Evolutionary conservation across 1,140 invertebrate species (phyloP).

Genomic region (Cotesia glomerata): DNA sequence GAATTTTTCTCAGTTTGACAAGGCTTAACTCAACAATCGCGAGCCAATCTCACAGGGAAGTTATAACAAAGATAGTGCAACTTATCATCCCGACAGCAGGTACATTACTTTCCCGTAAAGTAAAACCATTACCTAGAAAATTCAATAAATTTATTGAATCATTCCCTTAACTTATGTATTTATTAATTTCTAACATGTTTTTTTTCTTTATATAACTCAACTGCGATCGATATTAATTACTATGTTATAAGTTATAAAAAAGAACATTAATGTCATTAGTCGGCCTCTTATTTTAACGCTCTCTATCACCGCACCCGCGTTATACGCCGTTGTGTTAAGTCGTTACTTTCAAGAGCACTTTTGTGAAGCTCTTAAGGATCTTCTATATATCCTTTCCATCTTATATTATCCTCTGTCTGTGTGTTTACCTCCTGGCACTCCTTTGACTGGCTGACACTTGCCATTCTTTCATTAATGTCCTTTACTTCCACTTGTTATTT

Average conservation of each 20-base stretch:
- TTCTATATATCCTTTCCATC: neutral
- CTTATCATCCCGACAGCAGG: neutral
- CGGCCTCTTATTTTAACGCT: neutral
- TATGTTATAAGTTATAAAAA: too few species aligned
- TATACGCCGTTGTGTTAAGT: neutral
- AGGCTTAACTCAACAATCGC: neutral
- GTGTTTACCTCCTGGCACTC: neutral
- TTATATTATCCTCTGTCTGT: too few species aligned
- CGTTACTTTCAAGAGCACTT: neutral
- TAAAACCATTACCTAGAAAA: neutral
- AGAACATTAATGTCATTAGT: too few species aligned
- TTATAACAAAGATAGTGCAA: neutral
- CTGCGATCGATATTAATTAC: too few species aligned
- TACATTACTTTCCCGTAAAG: neutral
- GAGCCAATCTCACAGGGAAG: neutral
- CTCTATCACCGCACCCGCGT: neutral
- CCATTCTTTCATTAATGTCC: conserved; percentile 1
- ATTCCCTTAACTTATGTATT: too few species aligned
- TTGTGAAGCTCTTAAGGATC: neutral
- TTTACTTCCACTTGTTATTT: conserved; percentile 1
- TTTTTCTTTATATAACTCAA: too few species aligned
- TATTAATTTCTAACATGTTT: too few species aligned
- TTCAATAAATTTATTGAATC: too few species aligned
- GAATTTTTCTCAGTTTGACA: neutral
- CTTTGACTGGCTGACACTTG: neutral